Base-by-base conservation (phyloP, 1,140 invertebrate genomes). In the Aplysia californica region DNA sequence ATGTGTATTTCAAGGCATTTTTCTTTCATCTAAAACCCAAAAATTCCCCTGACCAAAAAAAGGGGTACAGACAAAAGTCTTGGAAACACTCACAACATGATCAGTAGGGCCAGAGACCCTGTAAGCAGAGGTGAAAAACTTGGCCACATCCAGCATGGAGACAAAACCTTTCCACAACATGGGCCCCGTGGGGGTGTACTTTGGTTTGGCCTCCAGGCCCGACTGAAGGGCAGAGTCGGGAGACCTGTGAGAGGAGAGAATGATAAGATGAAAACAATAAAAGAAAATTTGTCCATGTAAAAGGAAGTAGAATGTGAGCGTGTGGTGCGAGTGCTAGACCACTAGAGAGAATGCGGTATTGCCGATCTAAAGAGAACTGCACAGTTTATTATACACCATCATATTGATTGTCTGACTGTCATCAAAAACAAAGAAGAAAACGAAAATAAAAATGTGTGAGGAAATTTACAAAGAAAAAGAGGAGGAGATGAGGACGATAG, bases 91-190 rank as follows among this genome's bases (percentile, higher is more conserved):
- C 59, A 88, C 87, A 74, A 87, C 44, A 68, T 82, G 75, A 29
- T 84, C 81, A 10, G 81, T 66, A 3, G 84, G 83, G 21, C 89
- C 89, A 59, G 88, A 90, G 55, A 96, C 94, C 89, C 94, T 93
- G 84, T 95, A 94, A 5, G 96, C 94, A 20, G 93, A 93, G 1
- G 96, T 94, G 79, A 94, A 93, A 82, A 98, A 97, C 82, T 96
- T 94, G 0, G 96, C 94, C 0, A 97, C 95, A 86, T 98, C 96
- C 1, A 94, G 93, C 95, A 97, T 97, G 82, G 93, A 94, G 1
- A 98, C 93, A 69, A 93, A 94, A 0, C 97, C 96, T 80, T 93
- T 93, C 96, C 96, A 98, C 21, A 97, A 91, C 5, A 81, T 76
- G 3, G 84, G 87, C 18, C 87, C 83, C 15, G 79, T 82, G 0